Percentiles rank a stretch among this genome's conserved stretches.
phyloP scores from a whole-genome alignment of 2,113 vertebrate genomes.

The Megaceryle maxima region DNA sequence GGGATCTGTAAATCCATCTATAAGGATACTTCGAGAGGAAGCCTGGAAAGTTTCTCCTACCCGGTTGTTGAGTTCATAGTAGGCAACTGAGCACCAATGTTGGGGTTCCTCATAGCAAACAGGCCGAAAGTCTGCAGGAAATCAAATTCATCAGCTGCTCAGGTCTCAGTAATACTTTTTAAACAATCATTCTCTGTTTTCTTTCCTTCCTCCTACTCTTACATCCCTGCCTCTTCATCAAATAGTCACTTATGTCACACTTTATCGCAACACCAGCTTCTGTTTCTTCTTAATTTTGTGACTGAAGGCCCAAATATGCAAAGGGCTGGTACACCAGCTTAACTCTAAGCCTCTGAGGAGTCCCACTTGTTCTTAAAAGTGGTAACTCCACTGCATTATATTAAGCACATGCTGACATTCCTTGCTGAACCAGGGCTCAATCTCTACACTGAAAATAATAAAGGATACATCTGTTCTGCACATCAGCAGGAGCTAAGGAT shows the following conservation, averaged over 20 bases:
- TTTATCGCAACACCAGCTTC: background rate
- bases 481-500: constrained; percentile 15
- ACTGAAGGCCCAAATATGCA: background rate
- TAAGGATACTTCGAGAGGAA: constrained; percentile 89
- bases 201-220: background rate
- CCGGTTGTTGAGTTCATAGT: constrained; percentile 96
- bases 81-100: constrained; percentile 97
- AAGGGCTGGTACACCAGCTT: background rate
- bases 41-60: constrained; percentile 98
- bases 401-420: constrained; percentile 2
- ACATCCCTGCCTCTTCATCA: background rate
- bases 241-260: background rate
- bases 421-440: background rate
- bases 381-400: constrained; percentile 18
- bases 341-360: constrained; percentile 12
- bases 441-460: constrained; percentile 17
- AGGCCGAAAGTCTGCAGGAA: constrained; percentile 86
- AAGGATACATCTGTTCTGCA: constrained; percentile 10
- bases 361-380: background rate
- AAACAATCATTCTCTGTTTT: background rate
- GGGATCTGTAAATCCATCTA: constrained; percentile 97
- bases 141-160: background rate
- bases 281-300: constrained; percentile 5
- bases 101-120: constrained; percentile 97
- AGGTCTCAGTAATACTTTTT: background rate